A percentile compares a stretch with the other conserved stretches of the same genome.
Evolutionary conservation across 2,113 vertebrate genomes (phyloP).

Genomic region (Deroptyus accipitrinus): DNA sequence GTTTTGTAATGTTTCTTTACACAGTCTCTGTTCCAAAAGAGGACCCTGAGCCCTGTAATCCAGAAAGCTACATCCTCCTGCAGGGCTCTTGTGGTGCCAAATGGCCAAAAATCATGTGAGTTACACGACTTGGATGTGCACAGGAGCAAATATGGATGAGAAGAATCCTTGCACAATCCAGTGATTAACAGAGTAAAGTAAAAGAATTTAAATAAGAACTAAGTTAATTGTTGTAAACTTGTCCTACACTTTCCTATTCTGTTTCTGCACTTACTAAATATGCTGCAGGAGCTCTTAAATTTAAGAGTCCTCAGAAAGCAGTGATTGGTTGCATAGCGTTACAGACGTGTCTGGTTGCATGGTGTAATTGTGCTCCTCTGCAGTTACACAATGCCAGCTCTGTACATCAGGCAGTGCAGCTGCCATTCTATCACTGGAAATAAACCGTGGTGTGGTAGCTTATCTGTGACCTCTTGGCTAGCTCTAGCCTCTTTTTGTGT

Average conservation of each 20-base stretch:
- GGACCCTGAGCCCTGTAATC: background rate
- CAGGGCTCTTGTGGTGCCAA: background rate
- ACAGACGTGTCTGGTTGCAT: background rate
- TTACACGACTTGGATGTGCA: background rate
- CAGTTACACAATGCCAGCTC: background rate
- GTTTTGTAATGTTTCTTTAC: background rate
- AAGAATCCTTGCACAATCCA: background rate
- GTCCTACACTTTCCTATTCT: background rate
- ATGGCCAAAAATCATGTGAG: background rate
- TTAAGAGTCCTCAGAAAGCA: background rate
- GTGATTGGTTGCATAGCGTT: fast-evolving
- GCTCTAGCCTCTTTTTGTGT: background rate
- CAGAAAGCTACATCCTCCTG: background rate
- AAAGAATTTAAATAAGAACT: background rate
- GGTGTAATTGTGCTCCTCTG: background rate
- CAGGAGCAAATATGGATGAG: background rate
- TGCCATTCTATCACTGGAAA: background rate
- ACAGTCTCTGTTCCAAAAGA: background rate
- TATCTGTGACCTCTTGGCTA: background rate
- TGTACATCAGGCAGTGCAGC: background rate
- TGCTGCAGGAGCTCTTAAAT: background rate
- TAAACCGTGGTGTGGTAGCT: background rate
- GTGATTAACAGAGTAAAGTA: background rate
- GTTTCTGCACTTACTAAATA: background rate
- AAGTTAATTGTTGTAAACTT: background rate